A percentile compares a stretch with the other conserved stretches of the same genome.
Conservation (phyloP, 2,797 vertebrate species). For the Thunnus albacares region DNA sequence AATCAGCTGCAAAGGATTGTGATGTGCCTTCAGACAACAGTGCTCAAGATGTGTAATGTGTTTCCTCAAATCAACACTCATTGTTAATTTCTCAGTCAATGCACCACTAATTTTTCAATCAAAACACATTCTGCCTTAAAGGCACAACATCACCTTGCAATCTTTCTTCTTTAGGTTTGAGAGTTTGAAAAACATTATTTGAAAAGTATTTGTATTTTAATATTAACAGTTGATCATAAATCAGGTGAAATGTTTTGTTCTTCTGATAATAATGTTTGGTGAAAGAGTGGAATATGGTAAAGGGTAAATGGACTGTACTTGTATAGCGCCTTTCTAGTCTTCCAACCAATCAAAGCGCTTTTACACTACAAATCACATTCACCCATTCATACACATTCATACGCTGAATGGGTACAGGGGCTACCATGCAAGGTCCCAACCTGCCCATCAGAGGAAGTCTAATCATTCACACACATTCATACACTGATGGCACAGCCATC, state of each 20-base stretch:
- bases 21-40: slow-evolving; percentile 48
- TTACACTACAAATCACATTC: too few species aligned
- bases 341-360: too few species aligned
- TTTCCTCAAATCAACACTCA: slow-evolving; percentile 36
- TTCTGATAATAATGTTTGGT: neutral
- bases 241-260: neutral
- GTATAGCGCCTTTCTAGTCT: too few species aligned
- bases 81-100: slow-evolving; percentile 12
- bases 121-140: neutral
- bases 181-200: neutral
- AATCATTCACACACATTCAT: too few species aligned
- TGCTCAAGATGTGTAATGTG: slow-evolving; percentile 16
- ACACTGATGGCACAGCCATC: too few species aligned
- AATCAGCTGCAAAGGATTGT: slow-evolving; percentile 62
- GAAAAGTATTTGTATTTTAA: neutral
- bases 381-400: too few species aligned
- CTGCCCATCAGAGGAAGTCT: too few species aligned
- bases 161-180: neutral
- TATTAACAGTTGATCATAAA: neutral
- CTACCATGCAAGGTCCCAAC: too few species aligned
- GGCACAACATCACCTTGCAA: neutral
- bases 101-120: neutral
- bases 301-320: too few species aligned
- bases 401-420: too few species aligned
- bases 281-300: neutral